Base-by-base conservation (phyloP, 2,888 invertebrate genomes). In the Nasonia oneida region DNA sequence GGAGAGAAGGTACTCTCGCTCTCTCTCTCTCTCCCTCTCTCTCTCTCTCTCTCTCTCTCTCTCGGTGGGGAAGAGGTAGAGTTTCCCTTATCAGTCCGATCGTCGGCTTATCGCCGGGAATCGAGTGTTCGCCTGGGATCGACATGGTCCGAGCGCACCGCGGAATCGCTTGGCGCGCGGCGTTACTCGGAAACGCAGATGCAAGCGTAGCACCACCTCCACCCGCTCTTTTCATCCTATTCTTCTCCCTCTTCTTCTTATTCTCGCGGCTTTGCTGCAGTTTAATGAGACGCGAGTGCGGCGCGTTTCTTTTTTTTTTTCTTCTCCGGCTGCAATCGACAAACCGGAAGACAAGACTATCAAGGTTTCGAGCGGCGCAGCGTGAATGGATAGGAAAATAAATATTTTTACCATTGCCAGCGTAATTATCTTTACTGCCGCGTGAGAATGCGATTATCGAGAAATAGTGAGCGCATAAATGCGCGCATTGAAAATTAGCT, bases 31-130 rank as follows among this genome's bases (percentile, higher is more conserved):
- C 37, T 4, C 37, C 4, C 37, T 37, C 37, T 29, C 37, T 37
- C 37, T 37, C 29, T 29, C 37, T 37, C 37, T 37, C 37, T 29
- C 37, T 37, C 37, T 37, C 29, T 29, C 50, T 70, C 79, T 53
- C n/a, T 18, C n/a, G 39, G 12, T n/a, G n/a, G 23, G 37, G 14
- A 53, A 50, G 53, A 53, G 70, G 33, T 81, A 82, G 50, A 76
- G 53, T 82, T 76, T 76, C 39, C 76, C 67, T 82, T 82, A 82
- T 82, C 82, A 50, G 39, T 2, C 8, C 50, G 70, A 78, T 81
- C 75, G 81, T 10, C 47, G 77, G 71, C 57, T 80, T 85, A 85
- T 81, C 81, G 75, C 14, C 42, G 23, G n/a, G 39, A 33, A 81
- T 84, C 80, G 76, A 50, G 57, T 77, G 80, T 81, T 75, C 53